phyloP scores from a whole-genome alignment of 2,113 vertebrate species.

The Percopsis transmontana region DNA sequence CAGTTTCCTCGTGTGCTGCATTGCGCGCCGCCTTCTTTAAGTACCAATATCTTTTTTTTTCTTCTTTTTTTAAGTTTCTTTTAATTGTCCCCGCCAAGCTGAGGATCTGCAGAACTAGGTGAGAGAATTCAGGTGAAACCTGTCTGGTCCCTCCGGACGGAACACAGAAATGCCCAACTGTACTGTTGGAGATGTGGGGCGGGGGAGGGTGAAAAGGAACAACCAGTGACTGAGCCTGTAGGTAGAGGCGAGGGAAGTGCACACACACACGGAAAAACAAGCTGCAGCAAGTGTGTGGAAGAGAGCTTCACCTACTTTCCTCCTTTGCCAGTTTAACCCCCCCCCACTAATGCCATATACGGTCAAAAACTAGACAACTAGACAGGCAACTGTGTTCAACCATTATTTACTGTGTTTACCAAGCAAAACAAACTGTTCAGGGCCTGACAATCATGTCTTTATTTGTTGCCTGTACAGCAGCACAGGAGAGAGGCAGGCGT shows the following conservation, averaged over 20 bases:
- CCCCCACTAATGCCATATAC: constrained; percentile 16
- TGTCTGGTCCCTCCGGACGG: too few relatives aligned
- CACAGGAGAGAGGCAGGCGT: background rate
- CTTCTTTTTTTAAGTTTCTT: too few relatives aligned
- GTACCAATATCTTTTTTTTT: too few relatives aligned
- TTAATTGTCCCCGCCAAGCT: too few relatives aligned
- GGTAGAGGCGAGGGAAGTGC: background rate
- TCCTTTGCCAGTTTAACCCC: background rate
- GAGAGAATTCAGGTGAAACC: too few relatives aligned
- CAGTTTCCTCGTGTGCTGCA: too few relatives aligned
- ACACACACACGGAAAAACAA: constrained; percentile 25
- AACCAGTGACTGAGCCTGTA: constrained; percentile 23
- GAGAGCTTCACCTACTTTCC: constrained; percentile 24
- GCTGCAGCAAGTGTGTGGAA: constrained; percentile 31
- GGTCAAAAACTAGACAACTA: constrained; percentile 9
- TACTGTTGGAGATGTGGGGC: background rate
- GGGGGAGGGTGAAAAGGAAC: constrained; percentile 1
- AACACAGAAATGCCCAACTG: too few relatives aligned
- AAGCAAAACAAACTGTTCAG: constrained; percentile 28
- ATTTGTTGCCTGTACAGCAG: constrained; percentile 1
- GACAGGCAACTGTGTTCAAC: constrained; percentile 4
- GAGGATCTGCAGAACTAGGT: too few relatives aligned
- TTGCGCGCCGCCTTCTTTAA: too few relatives aligned
- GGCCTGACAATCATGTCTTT: background rate
- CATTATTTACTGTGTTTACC: constrained; percentile 30